phyloP scores from a whole-genome alignment of 2,888 invertebrate species.

The Nomada ruficornis region DNA sequence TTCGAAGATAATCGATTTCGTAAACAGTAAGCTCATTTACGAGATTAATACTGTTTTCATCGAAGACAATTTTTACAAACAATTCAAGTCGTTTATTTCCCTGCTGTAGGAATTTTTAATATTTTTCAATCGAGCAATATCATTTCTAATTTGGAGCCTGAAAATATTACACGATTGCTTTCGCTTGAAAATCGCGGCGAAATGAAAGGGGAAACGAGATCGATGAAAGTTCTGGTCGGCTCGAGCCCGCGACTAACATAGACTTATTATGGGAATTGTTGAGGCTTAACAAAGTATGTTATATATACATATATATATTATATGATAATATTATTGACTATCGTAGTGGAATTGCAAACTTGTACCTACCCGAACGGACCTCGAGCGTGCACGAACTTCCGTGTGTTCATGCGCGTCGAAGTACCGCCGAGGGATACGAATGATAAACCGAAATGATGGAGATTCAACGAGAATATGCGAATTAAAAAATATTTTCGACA shows the following conservation, averaged over 20 bases:
- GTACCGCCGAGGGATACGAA: conserved; percentile 12
- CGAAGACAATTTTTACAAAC: no score
- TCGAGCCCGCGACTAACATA: conserved; percentile 63
- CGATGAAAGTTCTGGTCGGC: conserved; percentile 56
- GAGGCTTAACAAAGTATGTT: conserved; percentile 78
- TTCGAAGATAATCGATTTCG: conserved; percentile 14
- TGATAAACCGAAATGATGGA: conserved; percentile 9
- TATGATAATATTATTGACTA: conserved; percentile 68
- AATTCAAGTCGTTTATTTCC: no score
- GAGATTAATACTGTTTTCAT: no score
- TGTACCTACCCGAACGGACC: conserved; percentile 59
- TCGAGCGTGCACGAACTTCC: conserved; percentile 34
- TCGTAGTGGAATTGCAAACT: conserved; percentile 73
- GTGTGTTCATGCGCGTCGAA: conserved; percentile 25
- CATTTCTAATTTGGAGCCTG: no score
- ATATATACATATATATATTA: conserved; percentile 71
- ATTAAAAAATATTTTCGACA: conserved; percentile 67
- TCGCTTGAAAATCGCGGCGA: neutral
- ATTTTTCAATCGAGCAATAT: no score
- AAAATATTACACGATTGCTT: no score
- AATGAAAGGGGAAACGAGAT: conserved; percentile 24
- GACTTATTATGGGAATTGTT: conserved; percentile 81
- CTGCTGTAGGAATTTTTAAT: no score
- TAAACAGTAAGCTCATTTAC: neutral
- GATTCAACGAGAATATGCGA: conserved; percentile 49